Percentiles rank a stretch among this genome's conserved stretches.
Evolutionary conservation across 2,888 invertebrate genomes (phyloP).

Genomic region (Aspidiotus rigidus): DNA sequence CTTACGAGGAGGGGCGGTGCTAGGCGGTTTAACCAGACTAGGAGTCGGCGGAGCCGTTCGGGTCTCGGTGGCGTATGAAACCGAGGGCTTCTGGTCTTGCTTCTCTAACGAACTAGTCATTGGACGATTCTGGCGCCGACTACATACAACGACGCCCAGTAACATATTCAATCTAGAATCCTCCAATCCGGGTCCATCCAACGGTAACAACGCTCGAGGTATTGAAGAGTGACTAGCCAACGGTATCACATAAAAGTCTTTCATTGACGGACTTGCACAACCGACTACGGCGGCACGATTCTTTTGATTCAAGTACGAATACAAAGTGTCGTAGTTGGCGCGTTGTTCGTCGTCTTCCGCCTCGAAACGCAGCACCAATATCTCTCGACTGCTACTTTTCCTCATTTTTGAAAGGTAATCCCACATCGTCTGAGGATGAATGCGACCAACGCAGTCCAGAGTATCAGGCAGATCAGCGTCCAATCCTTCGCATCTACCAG

Average conservation of each 20-base stretch:
- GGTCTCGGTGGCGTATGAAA: too few species aligned
- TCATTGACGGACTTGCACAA: constrained; percentile 62
- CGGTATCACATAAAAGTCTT: constrained; percentile 89
- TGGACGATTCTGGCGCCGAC: constrained; percentile 40
- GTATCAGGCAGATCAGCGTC: constrained; percentile 67
- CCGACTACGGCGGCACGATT: constrained; percentile 77
- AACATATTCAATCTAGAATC: constrained; percentile 68
- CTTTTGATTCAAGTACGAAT: constrained; percentile 77
- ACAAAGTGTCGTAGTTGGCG: constrained; percentile 72
- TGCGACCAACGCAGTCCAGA: constrained; percentile 82
- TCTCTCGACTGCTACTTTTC: constrained; percentile 76
- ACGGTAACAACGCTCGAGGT: constrained; percentile 46
- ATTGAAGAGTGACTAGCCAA: constrained; percentile 63
- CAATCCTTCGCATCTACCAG: constrained; percentile 57
- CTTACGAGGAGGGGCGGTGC: too few species aligned
- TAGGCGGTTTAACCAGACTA: too few species aligned
- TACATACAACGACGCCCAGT: constrained; percentile 70
- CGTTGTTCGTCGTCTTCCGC: constrained; percentile 68
- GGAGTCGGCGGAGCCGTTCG: too few species aligned
- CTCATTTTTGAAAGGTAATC: constrained; percentile 87
- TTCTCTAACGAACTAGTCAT: too few species aligned
- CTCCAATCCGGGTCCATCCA: constrained; percentile 51
- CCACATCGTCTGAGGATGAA: constrained; percentile 53
- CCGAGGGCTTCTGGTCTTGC: too few species aligned
- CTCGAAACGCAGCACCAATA: constrained; percentile 66